Conservation (phyloP, 2,113 vertebrate genomes). For the Ochotona curzoniae region DNA sequence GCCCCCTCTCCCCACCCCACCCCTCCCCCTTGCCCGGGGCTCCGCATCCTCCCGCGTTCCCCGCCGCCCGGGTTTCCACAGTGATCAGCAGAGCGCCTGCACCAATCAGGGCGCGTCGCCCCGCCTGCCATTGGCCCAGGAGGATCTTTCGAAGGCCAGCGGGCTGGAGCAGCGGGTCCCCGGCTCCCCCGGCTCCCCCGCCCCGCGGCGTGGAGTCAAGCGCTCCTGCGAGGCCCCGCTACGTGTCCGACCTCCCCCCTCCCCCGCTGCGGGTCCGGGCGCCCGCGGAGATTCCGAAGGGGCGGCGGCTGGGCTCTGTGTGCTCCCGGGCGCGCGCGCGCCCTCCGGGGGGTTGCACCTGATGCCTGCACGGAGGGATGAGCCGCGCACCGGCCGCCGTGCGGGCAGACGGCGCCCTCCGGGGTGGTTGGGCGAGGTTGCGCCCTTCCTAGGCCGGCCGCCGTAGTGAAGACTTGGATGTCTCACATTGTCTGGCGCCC, state of each 20-base stretch:
- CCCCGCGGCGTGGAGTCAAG: constrained; percentile 31
- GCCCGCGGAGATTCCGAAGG: neutral
- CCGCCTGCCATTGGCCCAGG: constrained; percentile 82
- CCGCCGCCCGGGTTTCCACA: constrained; percentile 73
- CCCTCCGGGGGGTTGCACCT: constrained; percentile 53
- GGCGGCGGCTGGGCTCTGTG: neutral
- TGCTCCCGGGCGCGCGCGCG: neutral
- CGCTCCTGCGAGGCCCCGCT: neutral
- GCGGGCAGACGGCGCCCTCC: neutral
- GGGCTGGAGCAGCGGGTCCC: constrained; percentile 64
- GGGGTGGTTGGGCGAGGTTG: rapidly evolving
- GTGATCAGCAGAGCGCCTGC: constrained; percentile 82
- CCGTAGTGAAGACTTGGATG: neutral
- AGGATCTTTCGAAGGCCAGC: constrained; percentile 82
- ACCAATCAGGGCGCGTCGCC: constrained; percentile 80
- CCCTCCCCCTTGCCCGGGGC: constrained; percentile 53
- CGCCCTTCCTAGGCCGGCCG: neutral
- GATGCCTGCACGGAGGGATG: neutral
- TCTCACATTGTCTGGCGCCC: neutral
- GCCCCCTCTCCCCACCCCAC: constrained; percentile 40
- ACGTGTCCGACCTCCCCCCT: constrained; percentile 57
- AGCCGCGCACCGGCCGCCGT: neutral
- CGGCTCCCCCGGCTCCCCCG: constrained; percentile 51
- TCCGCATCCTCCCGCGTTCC: constrained; percentile 66
- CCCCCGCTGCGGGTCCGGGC: neutral